Conservation (phyloP, 1,140 invertebrate species). For the Microplitis mediator region DNA sequence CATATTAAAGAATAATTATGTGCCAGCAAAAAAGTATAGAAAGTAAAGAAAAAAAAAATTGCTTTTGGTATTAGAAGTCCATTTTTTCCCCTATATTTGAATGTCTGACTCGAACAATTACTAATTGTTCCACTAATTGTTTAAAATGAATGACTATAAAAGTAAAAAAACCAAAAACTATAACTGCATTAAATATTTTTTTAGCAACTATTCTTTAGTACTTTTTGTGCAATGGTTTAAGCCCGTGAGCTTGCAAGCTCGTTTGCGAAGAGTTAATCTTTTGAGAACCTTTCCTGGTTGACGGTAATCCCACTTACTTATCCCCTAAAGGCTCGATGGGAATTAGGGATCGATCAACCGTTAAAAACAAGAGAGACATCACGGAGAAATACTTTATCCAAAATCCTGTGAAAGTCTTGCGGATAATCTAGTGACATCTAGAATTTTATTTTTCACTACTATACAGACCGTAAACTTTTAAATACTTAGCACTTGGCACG, state of each 20-base stretch:
- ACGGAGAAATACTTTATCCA: slow-evolving; percentile 1
- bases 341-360: slow-evolving; percentile 10
- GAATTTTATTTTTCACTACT: neutral
- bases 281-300: slow-evolving; percentile 24
- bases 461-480: neutral
- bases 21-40: no score
- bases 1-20: no score
- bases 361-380: slow-evolving; percentile 13
- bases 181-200: neutral
- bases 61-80: no score
- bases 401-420: slow-evolving; percentile 18
- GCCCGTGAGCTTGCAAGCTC: slow-evolving; percentile 21
- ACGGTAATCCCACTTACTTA: slow-evolving; percentile 19
- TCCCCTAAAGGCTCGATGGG: slow-evolving; percentile 5
- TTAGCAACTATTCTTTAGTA: neutral
- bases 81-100: no score
- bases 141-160: no score
- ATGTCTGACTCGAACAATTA: no score
- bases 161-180: no score
- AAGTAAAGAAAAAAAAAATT: no score
- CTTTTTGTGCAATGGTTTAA: neutral
- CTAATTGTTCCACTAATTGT: no score
- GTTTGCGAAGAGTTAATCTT: slow-evolving; percentile 22
- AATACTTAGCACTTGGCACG: neutral
- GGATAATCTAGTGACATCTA: neutral